Evolutionary conservation across 2,113 vertebrate species (phyloP).

Genomic region (Myotis brandtii): DNA sequence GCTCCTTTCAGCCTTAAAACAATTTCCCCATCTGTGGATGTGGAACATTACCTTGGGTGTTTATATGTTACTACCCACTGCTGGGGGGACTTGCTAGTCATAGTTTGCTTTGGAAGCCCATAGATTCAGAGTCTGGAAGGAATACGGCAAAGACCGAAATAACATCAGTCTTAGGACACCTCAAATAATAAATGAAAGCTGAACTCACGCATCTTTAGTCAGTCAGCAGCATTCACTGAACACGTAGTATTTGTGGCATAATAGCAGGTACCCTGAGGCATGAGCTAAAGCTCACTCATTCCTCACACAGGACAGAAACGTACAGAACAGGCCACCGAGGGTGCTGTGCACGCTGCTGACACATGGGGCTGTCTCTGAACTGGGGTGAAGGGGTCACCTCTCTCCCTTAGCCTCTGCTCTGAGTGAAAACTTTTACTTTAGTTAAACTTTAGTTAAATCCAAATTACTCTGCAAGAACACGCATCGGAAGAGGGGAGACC

Average conservation of each 20-base stretch:
- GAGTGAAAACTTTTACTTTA: neutral
- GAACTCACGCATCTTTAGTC: neutral
- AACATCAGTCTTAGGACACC: neutral
- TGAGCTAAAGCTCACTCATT: neutral
- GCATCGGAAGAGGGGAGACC: neutral
- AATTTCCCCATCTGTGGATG: neutral
- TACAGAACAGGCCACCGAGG: neutral
- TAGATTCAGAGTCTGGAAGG: neutral
- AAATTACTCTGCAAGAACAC: neutral
- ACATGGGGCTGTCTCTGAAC: neutral
- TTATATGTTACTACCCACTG: neutral
- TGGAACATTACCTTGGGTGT: neutral
- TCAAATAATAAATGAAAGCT: neutral
- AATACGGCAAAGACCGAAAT: neutral
- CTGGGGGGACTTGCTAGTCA: neutral
- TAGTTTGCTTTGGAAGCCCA: neutral
- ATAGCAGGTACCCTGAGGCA: neutral
- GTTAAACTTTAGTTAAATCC: neutral
- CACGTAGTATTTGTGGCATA: neutral
- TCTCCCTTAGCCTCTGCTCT: neutral
- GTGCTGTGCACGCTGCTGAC: neutral
- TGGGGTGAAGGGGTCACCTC: neutral
- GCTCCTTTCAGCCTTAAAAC: neutral
- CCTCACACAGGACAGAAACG: neutral
- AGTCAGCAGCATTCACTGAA: fast-evolving